phyloP scores from a whole-genome alignment of 2,888 invertebrate genomes.

The Rapana venosa region DNA sequence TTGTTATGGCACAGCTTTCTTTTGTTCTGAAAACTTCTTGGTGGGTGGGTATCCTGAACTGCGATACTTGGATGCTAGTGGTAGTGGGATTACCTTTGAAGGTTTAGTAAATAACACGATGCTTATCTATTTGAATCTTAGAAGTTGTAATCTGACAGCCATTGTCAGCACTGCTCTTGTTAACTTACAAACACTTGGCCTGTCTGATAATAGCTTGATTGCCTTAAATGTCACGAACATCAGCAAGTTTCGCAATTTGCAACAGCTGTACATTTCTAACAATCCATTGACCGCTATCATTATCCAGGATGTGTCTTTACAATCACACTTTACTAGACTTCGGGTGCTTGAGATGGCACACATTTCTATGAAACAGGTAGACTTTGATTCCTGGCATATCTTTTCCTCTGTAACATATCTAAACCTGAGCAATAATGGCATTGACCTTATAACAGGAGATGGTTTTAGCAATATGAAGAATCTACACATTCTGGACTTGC shows the following conservation, averaged over 20 bases:
- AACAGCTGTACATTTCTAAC: background rate
- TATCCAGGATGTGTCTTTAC: background rate
- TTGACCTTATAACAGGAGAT: background rate
- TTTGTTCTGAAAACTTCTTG: background rate
- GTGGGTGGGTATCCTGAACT: background rate
- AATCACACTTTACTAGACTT: background rate
- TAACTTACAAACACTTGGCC: slow-evolving; percentile 20
- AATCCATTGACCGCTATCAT: background rate
- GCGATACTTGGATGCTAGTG: slow-evolving; percentile 2
- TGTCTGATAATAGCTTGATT: background rate
- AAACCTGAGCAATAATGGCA: background rate
- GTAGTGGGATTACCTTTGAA: background rate
- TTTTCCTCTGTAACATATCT: background rate
- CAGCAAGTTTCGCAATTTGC: background rate
- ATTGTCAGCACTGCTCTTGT: background rate
- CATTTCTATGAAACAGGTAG: background rate
- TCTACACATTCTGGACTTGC: slow-evolving; percentile 14
- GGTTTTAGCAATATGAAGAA: slow-evolving; percentile 16
- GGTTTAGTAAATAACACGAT: background rate
- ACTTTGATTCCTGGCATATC: background rate
- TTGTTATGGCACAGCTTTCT: slow-evolving; percentile 8
- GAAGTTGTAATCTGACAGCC: background rate
- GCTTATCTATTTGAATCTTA: background rate
- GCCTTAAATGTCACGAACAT: background rate
- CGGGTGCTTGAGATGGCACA: background rate